Conservation (phyloP, 1,140 invertebrate genomes). For the Yoshiicerus persimilis region DNA sequence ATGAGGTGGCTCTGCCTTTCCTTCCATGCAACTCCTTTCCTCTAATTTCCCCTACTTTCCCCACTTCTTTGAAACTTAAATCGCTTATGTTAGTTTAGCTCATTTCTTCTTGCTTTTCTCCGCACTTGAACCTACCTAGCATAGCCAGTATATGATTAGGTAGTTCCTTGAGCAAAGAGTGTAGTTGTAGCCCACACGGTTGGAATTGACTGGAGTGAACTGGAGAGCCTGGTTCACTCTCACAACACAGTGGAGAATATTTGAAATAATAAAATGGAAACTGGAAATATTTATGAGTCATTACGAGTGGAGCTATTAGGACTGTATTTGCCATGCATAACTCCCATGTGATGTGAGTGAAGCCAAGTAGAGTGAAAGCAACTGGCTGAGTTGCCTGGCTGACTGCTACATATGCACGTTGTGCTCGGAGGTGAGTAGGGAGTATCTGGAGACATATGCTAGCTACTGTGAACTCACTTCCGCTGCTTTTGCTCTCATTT, state of each 20-base stretch:
- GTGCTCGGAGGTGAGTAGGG: background rate
- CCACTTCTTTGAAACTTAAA: background rate
- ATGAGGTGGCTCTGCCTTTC: conserved; percentile 18
- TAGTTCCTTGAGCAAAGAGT: too few species aligned
- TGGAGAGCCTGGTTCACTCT: too few species aligned
- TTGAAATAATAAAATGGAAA: background rate
- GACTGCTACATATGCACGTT: too few species aligned
- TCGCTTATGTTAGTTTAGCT: background rate
- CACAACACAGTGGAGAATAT: background rate
- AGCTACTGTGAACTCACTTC: background rate
- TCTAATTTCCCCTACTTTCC: background rate
- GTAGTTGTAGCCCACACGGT: too few species aligned
- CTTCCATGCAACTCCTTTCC: background rate
- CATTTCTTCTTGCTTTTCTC: background rate
- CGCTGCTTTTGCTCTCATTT: background rate
- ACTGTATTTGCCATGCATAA: background rate
- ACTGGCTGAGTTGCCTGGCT: background rate
- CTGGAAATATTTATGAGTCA: background rate
- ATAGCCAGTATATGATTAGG: too few species aligned
- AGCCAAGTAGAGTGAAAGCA: background rate
- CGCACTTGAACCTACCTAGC: background rate
- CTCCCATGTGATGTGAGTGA: background rate
- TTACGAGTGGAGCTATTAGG: background rate
- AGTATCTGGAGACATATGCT: background rate
- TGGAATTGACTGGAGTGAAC: too few species aligned